phyloP scores from a whole-genome alignment of 2,797 vertebrate species.

The Phoeniculus purpureus region DNA sequence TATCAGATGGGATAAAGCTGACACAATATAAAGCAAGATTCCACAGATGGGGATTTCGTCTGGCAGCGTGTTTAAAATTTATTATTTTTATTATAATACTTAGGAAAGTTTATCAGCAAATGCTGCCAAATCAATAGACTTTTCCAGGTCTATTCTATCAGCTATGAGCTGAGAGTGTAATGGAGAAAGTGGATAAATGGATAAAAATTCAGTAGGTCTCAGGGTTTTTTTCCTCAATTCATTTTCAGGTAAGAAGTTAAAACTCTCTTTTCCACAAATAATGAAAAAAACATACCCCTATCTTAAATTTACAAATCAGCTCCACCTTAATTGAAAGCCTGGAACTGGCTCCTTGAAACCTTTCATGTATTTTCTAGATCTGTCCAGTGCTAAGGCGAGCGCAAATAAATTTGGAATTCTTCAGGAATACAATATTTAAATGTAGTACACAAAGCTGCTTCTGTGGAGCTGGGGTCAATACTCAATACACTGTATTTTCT shows the following conservation, averaged over 20 bases:
- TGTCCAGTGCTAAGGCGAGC: background rate
- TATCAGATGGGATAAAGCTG: background rate
- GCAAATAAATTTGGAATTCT: constrained; percentile 61
- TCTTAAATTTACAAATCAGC: background rate
- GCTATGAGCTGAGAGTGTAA: too few species aligned
- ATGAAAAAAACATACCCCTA: background rate
- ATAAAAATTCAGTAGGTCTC: background rate
- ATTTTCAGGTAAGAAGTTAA: background rate
- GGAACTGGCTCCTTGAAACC: background rate
- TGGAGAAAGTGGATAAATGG: too few species aligned
- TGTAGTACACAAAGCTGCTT: constrained; percentile 52
- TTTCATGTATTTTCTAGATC: constrained; percentile 2
- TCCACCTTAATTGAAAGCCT: background rate
- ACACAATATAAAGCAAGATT: background rate
- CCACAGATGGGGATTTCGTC: background rate
- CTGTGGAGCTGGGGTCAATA: constrained; percentile 56
- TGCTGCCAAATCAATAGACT: background rate
- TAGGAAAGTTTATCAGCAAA: background rate
- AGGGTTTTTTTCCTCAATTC: background rate
- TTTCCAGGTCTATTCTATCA: background rate
- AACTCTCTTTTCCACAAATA: background rate
- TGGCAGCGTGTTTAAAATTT: background rate
- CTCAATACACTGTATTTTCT: constrained; percentile 46
- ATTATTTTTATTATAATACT: background rate
- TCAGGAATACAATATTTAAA: constrained; percentile 59